A percentile compares a stretch with the other conserved stretches of the same genome.
Evolutionary conservation across 92 coral and sea anemone species (phyloP).

Genomic region (Virgularia gustaviana): DNA sequence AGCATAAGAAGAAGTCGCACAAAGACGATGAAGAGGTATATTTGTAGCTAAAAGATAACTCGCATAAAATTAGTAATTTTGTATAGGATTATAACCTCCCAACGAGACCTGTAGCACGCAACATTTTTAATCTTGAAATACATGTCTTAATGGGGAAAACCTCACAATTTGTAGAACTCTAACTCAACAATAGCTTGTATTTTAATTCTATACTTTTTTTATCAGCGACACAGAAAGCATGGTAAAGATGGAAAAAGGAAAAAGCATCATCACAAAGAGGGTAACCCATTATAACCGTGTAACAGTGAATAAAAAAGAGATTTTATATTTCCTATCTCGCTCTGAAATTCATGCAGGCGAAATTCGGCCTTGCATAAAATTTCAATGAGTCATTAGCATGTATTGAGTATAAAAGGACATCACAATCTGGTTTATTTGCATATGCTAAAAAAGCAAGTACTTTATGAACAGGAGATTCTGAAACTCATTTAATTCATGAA

Average conservation of each 20-base stretch:
- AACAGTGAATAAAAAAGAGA: background rate
- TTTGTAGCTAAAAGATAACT: background rate
- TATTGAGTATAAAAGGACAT: too few species aligned
- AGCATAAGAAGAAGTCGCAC: constrained; percentile 26
- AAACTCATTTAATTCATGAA: too few species aligned
- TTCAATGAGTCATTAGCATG: too few species aligned
- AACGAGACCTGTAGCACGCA: too few species aligned
- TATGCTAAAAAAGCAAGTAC: too few species aligned
- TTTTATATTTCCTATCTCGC: background rate
- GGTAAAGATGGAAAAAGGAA: constrained; percentile 21
- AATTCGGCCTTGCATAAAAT: too few species aligned
- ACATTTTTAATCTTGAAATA: too few species aligned
- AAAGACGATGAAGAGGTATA: constrained; percentile 24
- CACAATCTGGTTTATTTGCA: too few species aligned
- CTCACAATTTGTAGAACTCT: background rate
- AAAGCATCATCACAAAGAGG: constrained; percentile 28
- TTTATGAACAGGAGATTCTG: too few species aligned
- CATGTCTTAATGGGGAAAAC: background rate
- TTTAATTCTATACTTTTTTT: background rate
- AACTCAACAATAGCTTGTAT: background rate
- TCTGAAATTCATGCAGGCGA: background rate
- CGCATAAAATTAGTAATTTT: too few species aligned
- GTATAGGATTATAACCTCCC: too few species aligned
- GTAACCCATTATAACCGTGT: background rate
- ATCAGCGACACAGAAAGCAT: constrained; percentile 27